These are phyloP conservation scores for Drosophila ambigua DNA, from an alignment of 1,140 invertebrate genomes.

Conservation along the genomic window DNA sequence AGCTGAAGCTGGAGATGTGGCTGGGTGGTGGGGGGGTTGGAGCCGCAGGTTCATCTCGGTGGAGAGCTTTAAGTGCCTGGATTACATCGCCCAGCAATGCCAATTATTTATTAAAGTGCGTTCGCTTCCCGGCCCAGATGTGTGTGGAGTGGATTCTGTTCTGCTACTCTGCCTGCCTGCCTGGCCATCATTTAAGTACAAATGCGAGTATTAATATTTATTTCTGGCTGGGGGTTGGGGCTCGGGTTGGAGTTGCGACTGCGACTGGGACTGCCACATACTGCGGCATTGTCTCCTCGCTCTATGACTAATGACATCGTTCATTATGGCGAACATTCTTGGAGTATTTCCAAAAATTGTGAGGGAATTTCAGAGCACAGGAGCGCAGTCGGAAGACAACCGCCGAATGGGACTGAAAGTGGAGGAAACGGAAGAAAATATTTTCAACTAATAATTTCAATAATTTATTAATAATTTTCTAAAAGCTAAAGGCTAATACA, in stretches of 20 bases:
- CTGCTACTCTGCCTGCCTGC: neutral
- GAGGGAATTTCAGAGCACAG: slow-evolving; percentile 29
- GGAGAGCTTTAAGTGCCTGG: slow-evolving; percentile 50
- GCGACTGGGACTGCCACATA: slow-evolving; percentile 27
- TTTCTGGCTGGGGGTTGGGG: slow-evolving; percentile 19
- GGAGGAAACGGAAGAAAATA: neutral
- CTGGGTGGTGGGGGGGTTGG: neutral
- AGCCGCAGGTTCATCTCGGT: slow-evolving; percentile 6
- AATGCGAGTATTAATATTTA: slow-evolving; percentile 56
- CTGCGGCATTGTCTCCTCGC: slow-evolving; percentile 66
- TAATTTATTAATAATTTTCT: too few relatives aligned
- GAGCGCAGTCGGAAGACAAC: slow-evolving; percentile 16
- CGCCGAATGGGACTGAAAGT: neutral
- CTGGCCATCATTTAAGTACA: slow-evolving; percentile 43
- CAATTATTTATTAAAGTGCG: slow-evolving; percentile 80
- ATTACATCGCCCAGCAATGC: slow-evolving; percentile 72
- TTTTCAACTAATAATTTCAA: too few relatives aligned
- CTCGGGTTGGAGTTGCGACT: neutral
- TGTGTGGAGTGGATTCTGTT: neutral
- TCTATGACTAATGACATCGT: slow-evolving; percentile 81
- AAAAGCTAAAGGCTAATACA: too few relatives aligned
- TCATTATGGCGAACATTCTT: slow-evolving; percentile 81
- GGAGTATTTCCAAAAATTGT: slow-evolving; percentile 72
- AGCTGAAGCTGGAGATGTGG: slow-evolving; percentile 6
- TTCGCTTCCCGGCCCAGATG: slow-evolving; percentile 13